Evolutionary conservation across 2,113 vertebrate genomes (phyloP), one percentile per base, ranked within the genome.

Genomic region (Prionailurus bengalensis): DNA sequence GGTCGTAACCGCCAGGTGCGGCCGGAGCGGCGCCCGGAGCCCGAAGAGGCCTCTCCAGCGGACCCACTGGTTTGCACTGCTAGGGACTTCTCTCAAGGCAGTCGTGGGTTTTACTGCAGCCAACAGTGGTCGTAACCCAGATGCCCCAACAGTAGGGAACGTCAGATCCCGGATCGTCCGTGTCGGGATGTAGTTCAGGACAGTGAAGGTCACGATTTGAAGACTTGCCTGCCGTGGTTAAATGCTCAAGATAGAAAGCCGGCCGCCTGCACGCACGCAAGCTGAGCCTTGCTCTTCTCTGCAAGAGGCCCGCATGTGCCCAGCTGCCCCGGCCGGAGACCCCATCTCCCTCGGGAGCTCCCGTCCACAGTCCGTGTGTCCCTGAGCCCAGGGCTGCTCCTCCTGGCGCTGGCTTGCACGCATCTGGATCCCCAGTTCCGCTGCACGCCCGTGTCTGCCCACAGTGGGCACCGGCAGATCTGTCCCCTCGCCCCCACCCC

Each of bases 371-470:
- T 66, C 3, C 3, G 0, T 4, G 39, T 65, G 31, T 33, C 55
- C 17, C 61, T 1, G 5, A 16, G 58, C 25, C 79, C 7, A 0
- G 42, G 65, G 23, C 48, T 11, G 58, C 73, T 29, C 1, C 48
- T 58, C 21, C 16, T 7, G 4, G 2, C 2, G 25, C 61, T 29
- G 31, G 4, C 31, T 17, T 1, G 14, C 19, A 11, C 9, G 1
- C 3, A 5, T 11, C 51, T 1, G 0, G 13, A 4, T 55, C 19
- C 48, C 63, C 11, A 9, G 10, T 1, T 3, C 39, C 31, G 2
- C 23, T 0, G 0, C 14, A 21, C 0, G 3, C 29, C 45, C 0
- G 3, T 58, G 14, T 23, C 76, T 53, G 55, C 25, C 71, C 31
- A 12, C 33, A 6, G 89, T 15, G 51, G 71, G 42, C 2, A 4